Evolutionary conservation across 2,113 vertebrate species (phyloP), one percentile per base, ranked within the genome.

Genomic region (Hemiscyllium ocellatum): DNA sequence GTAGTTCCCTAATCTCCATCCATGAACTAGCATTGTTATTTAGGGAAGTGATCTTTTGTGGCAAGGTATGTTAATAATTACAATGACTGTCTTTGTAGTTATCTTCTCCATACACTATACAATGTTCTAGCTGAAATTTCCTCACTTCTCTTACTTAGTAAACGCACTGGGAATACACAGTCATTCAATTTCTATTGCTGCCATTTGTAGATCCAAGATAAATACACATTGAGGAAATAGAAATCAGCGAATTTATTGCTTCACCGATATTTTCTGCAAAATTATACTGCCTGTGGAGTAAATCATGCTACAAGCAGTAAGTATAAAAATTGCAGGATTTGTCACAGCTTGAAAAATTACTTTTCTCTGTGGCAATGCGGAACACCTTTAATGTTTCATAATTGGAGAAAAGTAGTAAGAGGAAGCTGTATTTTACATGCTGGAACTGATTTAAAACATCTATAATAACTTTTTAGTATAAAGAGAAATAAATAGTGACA

Each of bases 281-380:
- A 90, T 33, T 90, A 90, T 90, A 56, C 87, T 61, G 52, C 87
- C 87, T 20, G 56, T 90, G 56, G 87, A 65, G 56, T 90, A 90
- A 90, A 90, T 90, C 61, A 61, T 91, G 17, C 89, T 65, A 26
- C 89, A 91, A 65, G 56, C 89, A 91, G 89, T 91, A 91, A 65
- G 6, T 91, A 66, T 89, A 33, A 89, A 89, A 89, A 89, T 89
- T 61, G 50, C 29, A 61, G 26, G 47, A 87, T 87, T 87, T 90
- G 87, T 61, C 29, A n/a, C 52, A 90, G 87, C 52, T 13, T 61
- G 87, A 90, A 90, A 83, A 61, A 90, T n/a, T 13, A 90, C 52
- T 61, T 90, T 61, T 56, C 87, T 90, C 89, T 91, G 33, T 66
- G 89, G 26, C 12, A 56, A 37, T n/a, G 56, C 33, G 12, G 50